Percentiles rank a stretch among this genome's conserved stretches.
Evolutionary conservation across 2,888 invertebrate genomes (phyloP).

Genomic region (Octonoba sinensis): DNA sequence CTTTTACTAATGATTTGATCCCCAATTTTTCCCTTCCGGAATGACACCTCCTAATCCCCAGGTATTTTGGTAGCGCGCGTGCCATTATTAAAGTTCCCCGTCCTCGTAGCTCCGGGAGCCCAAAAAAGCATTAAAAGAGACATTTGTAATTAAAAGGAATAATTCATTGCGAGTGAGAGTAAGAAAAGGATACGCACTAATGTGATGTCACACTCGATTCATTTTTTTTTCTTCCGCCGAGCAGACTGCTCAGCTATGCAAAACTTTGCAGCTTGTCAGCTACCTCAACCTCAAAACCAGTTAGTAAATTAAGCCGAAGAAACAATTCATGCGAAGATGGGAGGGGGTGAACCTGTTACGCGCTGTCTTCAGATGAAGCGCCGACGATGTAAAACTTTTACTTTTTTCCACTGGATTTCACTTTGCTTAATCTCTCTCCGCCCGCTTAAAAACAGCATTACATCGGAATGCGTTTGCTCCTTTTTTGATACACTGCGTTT

Average conservation of each 20-base stretch:
- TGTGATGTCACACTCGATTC: constrained; percentile 57
- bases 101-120: constrained; percentile 16
- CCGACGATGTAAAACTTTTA: too few relatives aligned
- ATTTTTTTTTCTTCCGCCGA: constrained; percentile 34
- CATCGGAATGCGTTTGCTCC: too few relatives aligned
- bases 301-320: constrained; percentile 56
- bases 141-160: constrained; percentile 63
- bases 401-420: too few relatives aligned
- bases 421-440: too few relatives aligned
- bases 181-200: constrained; percentile 32
- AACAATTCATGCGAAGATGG: constrained; percentile 43
- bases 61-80: constrained; percentile 51
- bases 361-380: constrained; percentile 10
- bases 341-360: constrained; percentile 2
- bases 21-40: constrained; percentile 56
- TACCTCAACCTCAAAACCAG: constrained; percentile 48
- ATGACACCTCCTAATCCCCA: constrained; percentile 60
- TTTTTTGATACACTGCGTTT: too few relatives aligned
- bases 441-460: too few relatives aligned
- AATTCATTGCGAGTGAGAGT: constrained; percentile 56
- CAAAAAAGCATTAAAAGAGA: constrained; percentile 43
- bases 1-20: constrained; percentile 61
- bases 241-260: constrained; percentile 43
- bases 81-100: constrained; percentile 53
- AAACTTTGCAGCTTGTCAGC: constrained; percentile 42